phyloP scores from a whole-genome alignment of 2,113 vertebrate genomes.

The Setophaga petechia region DNA sequence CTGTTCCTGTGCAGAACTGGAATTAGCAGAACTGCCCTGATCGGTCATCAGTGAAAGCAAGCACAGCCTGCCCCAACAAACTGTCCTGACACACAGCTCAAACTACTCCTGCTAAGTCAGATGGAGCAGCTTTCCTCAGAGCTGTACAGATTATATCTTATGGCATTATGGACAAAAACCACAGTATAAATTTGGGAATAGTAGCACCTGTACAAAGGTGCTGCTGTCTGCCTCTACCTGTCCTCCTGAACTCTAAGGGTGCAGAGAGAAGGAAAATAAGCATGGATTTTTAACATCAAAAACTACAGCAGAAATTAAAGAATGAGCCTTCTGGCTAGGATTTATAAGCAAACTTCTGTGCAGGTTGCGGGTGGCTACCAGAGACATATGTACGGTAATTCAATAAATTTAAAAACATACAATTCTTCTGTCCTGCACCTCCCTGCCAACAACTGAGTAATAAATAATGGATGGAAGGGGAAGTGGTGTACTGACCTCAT shows the following conservation, averaged over 20 bases:
- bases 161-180: too few relatives aligned
- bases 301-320: not conserved
- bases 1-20: not conserved
- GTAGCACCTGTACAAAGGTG: not conserved
- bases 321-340: not conserved
- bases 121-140: not conserved
- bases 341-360: not conserved
- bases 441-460: not conserved
- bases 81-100: not conserved
- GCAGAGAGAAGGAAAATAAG: not conserved
- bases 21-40: not conserved
- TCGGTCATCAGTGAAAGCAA: not conserved
- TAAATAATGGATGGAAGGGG: constrained; percentile 15
- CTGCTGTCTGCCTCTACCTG: not conserved
- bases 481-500: constrained; percentile 87
- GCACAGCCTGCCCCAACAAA: not conserved
- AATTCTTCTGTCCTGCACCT: not conserved
- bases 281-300: not conserved
- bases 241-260: not conserved
- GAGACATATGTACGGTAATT: not conserved
- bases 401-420: not conserved
- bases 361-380: not conserved
- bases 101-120: not conserved
- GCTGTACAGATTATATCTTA: not conserved
- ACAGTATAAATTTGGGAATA: too few relatives aligned